Evolutionary conservation across 1,140 invertebrate genomes (phyloP).

Genomic region (Ceratina australensis): DNA sequence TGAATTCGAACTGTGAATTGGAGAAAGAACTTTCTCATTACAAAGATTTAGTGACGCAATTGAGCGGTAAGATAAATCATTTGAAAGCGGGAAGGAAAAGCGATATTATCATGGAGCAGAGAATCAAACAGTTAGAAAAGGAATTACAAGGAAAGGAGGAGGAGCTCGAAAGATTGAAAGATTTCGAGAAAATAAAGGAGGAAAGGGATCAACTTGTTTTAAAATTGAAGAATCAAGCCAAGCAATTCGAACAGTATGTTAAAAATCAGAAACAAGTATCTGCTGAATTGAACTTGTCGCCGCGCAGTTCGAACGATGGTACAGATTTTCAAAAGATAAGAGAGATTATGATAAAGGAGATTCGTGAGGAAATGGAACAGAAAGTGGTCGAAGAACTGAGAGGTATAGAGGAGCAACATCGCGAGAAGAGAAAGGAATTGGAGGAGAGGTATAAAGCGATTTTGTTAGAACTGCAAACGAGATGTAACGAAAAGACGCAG

Average conservation of each 20-base stretch:
- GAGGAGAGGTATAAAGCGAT: slow-evolving; percentile 70
- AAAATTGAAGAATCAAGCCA: slow-evolving; percentile 73
- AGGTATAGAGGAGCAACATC: slow-evolving; percentile 66
- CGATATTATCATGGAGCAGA: slow-evolving; percentile 60
- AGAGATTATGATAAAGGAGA: slow-evolving; percentile 68
- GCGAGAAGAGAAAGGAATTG: slow-evolving; percentile 61
- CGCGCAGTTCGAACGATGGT: slow-evolving; percentile 60
- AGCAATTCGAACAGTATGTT: slow-evolving; percentile 73
- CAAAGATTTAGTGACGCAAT: slow-evolving; percentile 63
- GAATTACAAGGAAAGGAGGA: slow-evolving; percentile 67
- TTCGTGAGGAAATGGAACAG: slow-evolving; percentile 73
- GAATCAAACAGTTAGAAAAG: slow-evolving; percentile 68
- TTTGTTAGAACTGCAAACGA: slow-evolving; percentile 64
- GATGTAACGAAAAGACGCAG: slow-evolving; percentile 67
- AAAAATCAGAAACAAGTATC: slow-evolving; percentile 72
- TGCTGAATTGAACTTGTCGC: slow-evolving; percentile 71
- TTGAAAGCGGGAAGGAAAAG: slow-evolving; percentile 54
- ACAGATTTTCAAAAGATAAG: slow-evolving; percentile 72
- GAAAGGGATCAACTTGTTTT: slow-evolving; percentile 70
- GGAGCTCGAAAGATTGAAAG: slow-evolving; percentile 62
- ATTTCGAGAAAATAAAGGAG: slow-evolving; percentile 69
- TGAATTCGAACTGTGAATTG: slow-evolving; percentile 54
- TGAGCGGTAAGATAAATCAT: slow-evolving; percentile 54
- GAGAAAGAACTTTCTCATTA: slow-evolving; percentile 67
- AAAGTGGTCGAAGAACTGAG: slow-evolving; percentile 70